phyloP scores from a whole-genome alignment of 2,797 vertebrate genomes.

The Chaetophractus vellerosus region DNA sequence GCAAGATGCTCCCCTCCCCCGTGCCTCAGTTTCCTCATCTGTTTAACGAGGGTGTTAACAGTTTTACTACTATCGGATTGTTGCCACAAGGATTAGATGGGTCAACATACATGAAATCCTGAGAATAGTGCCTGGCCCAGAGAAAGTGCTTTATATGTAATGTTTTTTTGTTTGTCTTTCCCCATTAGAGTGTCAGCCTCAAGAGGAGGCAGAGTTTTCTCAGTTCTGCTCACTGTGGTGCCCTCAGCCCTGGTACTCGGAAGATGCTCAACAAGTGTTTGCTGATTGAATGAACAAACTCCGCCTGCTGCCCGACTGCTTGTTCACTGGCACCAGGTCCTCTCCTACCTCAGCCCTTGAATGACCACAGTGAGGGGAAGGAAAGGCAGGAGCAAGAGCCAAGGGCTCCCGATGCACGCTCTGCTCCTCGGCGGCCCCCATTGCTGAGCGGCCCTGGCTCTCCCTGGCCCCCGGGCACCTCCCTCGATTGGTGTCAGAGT shows the following conservation, averaged over 20 bases:
- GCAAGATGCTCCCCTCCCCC: background rate
- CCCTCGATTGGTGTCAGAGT: background rate
- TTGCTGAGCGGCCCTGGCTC: fast-evolving
- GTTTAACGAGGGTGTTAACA: background rate
- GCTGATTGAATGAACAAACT: slow-evolving; percentile 2
- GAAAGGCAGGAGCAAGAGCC: background rate
- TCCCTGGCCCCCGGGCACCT: background rate
- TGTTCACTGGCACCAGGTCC: background rate
- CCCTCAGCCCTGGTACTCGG: background rate
- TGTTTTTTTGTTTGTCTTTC: background rate
- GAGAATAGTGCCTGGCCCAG: background rate
- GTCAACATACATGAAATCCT: background rate
- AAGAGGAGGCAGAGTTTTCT: background rate
- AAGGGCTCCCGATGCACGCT: background rate
- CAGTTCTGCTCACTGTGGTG: background rate
- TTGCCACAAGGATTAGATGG: background rate
- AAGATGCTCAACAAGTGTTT: background rate
- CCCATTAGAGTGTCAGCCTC: background rate
- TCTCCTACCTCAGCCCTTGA: background rate
- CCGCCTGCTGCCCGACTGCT: background rate
- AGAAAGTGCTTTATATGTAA: background rate
- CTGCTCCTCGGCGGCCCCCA: background rate
- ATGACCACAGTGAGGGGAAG: background rate
- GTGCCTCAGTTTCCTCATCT: background rate
- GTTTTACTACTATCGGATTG: background rate